These are phyloP conservation scores for Magallana gigas DNA, from an alignment of 1,140 invertebrate genomes.

Conservation along the genomic window DNA sequence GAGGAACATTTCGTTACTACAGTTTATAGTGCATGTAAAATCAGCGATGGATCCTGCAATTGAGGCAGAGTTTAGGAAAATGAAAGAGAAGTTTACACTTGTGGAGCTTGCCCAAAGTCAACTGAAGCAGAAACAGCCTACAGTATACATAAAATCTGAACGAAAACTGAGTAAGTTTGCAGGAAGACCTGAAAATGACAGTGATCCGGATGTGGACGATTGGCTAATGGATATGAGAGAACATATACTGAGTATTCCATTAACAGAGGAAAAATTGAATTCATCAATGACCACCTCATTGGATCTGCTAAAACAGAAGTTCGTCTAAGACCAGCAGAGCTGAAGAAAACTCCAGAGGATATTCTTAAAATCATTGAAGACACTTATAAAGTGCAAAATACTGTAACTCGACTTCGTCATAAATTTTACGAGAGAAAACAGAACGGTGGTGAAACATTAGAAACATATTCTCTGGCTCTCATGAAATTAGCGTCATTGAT, in stretches of 20 bases:
- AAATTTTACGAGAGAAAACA: constrained; percentile 30
- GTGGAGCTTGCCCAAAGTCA: too few relatives aligned
- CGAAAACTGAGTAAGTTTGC: too few relatives aligned
- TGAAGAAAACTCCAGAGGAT: constrained; percentile 29
- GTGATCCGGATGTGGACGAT: constrained; percentile 31
- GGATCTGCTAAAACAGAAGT: constrained; percentile 41
- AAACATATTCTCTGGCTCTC: constrained; percentile 18
- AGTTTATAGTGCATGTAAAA: too few relatives aligned
- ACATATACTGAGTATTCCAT: constrained; percentile 3
- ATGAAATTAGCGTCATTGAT: not conserved
- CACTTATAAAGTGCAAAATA: constrained; percentile 21
- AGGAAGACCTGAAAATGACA: not conserved
- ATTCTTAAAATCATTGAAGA: constrained; percentile 20
- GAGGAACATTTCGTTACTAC: too few relatives aligned
- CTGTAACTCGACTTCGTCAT: constrained; percentile 12
- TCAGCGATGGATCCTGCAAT: too few relatives aligned
- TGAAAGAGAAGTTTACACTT: too few relatives aligned
- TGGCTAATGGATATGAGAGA: constrained; percentile 12
- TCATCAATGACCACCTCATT: constrained; percentile 13
- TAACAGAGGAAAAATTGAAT: constrained; percentile 22
- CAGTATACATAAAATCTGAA: too few relatives aligned
- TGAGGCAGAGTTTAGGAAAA: too few relatives aligned
- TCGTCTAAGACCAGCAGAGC: too few relatives aligned
- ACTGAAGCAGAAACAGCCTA: too few relatives aligned
- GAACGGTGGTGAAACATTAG: not conserved